These are phyloP conservation scores for Etia nguti DNA, from an alignment of 2,113 vertebrate genomes.

Conservation along the genomic window DNA sequence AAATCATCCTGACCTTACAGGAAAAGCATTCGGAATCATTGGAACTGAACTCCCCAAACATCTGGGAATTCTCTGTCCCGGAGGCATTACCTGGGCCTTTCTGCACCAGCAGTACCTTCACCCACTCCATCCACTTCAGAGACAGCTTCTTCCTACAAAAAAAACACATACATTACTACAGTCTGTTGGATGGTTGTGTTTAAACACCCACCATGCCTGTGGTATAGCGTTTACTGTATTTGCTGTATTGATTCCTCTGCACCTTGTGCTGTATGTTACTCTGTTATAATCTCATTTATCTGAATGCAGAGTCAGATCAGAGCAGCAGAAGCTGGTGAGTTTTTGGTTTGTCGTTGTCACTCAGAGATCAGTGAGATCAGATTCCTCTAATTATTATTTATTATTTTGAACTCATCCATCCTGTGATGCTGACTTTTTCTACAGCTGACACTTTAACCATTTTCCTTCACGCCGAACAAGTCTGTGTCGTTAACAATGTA, in stretches of 20 bases:
- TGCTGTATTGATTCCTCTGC: not conserved
- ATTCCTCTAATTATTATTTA: not conserved
- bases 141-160: not conserved
- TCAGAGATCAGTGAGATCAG: not conserved
- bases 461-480: not conserved
- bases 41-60: not conserved
- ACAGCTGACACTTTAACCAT: not conserved
- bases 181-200: not conserved
- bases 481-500: not conserved
- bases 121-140: not conserved
- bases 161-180: not conserved
- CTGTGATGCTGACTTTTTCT: not conserved
- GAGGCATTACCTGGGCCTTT: not conserved
- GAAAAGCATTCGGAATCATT: not conserved
- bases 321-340: not conserved
- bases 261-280: not conserved
- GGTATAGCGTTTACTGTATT: accelerated
- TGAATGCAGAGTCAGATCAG: not conserved
- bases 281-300: not conserved
- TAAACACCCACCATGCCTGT: not conserved
- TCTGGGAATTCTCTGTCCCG: not conserved
- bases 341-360: not conserved
- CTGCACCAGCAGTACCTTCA: not conserved
- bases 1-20: not conserved
- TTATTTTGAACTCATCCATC: not conserved